Evolutionary conservation across 1,140 invertebrate species (phyloP), one percentile per base, ranked within the genome.

Genomic region (Dryas iulia): DNA sequence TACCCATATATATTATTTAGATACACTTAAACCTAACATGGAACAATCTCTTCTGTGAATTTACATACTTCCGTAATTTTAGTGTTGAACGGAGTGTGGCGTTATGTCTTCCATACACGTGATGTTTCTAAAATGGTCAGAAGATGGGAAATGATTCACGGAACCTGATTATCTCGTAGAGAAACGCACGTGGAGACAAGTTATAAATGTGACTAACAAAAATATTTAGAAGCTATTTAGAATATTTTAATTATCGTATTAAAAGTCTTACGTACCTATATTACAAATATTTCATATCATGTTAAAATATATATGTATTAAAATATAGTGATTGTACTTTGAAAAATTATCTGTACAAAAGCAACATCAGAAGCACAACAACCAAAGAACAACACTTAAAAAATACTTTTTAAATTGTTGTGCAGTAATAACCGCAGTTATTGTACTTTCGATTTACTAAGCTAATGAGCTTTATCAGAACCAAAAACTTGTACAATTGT

Each of bases 1-100:
- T 58, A 59, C 33, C 33, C 59, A 52, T 57, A 25, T 59, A 58
- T 62, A 62, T 69, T 33, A 62, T 52, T 58, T 58, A 69, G 31
- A 62, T 54, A 61, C 59, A 68, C 65, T 61, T 58, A 69, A 26
- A 69, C 47, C 18, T n/a, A 25, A 33, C 26, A 54, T 39, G 12
- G 47, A 47, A 69, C 8, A 35, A 59, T 54, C 14, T 35, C 21
- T 63, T 63, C 60, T 63, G 10, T 26, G 61, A 35, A 54, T 33
- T 54, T 33, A 21, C 5, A 8, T 12, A 23, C 35, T 65, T 57
- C 56, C 10, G 26, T 35, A 56, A 30, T 28, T 30, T 47, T 18
- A 3, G 2, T 47, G 8, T 47, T 7, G 14, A 8, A 18, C 0
- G 8, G 18, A 1, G 3, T 31, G 30, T 31, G 30, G 30, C 30